Base-by-base conservation (phyloP, 2,113 vertebrate genomes). In the Tychaedon coryphoeus region DNA sequence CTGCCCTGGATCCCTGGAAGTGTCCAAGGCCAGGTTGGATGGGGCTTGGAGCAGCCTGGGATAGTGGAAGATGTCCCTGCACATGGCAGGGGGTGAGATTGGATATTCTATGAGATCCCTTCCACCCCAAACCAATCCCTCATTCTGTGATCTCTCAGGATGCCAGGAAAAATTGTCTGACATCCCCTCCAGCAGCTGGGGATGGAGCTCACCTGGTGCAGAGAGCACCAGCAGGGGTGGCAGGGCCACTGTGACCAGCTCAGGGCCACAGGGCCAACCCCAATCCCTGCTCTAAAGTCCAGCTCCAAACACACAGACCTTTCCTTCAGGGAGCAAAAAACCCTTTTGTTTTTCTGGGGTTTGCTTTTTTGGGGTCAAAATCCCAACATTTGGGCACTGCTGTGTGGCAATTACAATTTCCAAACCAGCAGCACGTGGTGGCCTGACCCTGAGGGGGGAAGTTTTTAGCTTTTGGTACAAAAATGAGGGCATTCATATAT, bases 271-370 rank as follows among this genome's bases (percentile, higher is more conserved):
- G 47, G 53, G 45, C 36, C 22, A 25, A 4, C 14, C 48, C 76
- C 10, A 4, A 9, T 1, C 38, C 69, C 54, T 8, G 69, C 28
- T 9, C 34, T 33, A 10, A 70, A 81, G 40, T 10, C 50, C 28
- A 12, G 12, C 77, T 45, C 23, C 38, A 8, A 40, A 36, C 40
- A 14, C 45, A 8, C 0, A 5, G 38, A 17, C 2, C 3, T 85
- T 78, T 67, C 93, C 87, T 87, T 70, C 69, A 71, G 77, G 80
- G 51, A 95, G 47, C 69, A 96, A 91, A 92, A 92, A 74, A 0
- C 5, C 51, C 51, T 71, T 72, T 26, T 19, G 29, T 34, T 84
- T 72, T 22, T 13, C 65, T 33, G 28, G 53, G 13, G 1, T 28
- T n/a, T 24, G 28, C 38, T 43, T 24, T 10, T 51, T 40, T 34